Evolutionary conservation across 2,888 invertebrate genomes (phyloP), one percentile per base, ranked within the genome.

Genomic region (Drosophila mulleri): DNA sequence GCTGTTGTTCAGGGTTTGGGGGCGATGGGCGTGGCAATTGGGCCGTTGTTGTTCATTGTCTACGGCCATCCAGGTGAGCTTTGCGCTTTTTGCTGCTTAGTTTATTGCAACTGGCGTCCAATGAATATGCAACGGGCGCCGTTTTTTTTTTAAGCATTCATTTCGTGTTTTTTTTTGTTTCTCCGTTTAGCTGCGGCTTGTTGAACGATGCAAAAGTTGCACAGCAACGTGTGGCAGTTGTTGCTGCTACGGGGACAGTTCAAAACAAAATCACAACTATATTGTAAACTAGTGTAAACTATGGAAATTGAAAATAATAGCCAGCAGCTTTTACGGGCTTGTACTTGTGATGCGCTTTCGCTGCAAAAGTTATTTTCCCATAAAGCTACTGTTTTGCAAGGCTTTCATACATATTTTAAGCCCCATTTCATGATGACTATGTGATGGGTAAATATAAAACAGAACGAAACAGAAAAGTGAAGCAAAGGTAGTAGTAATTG

Each of bases 41-140:
- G 23, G 8, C n/a, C 23, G n/a, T 23, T 26, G 48, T 37, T 7
- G 44, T 62, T 79, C 61, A 68, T 64, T 82, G 72, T 82, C 72
- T 73, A 66, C 72, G 75, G 61, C 75, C 66, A 66, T 68, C 63
- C 78, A 65, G 89, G 75, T 76, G 69, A 64, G 58, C 65, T 52
- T 65, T 72, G 72, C 70, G 70, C 71, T 72, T 71, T 72, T 78
- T 50, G 53, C 73, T 75, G 77, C 72, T 87, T 87, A 84, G 87
- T 79, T 89, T 83, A 83, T 68, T 72, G 68, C 72, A 87, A 73
- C 66, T 66, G 72, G 72, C 67, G 67, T 29, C 57, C 69, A 37
- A 80, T 85, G 81, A 87, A 89, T 90, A 90, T 87, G 85, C 85
- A 87, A 78, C 52, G 48, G 8, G 48, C 72, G n/a, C n/a, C 12